Evolutionary conservation across 2,797 vertebrate genomes (phyloP), one percentile per base, ranked within the genome.

Genomic region (Mionectes olivaceus): DNA sequence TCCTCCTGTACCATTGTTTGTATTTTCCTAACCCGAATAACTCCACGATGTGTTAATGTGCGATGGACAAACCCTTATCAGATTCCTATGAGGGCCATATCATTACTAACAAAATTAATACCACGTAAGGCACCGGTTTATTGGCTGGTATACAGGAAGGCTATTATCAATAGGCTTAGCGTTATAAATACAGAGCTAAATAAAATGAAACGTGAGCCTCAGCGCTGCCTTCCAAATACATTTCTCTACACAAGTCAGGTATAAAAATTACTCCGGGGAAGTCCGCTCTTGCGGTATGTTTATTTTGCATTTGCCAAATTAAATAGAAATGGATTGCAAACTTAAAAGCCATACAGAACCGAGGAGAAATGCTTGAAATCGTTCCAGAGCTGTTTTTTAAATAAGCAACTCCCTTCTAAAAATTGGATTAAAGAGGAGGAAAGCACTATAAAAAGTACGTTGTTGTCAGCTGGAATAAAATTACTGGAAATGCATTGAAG

Each of bases 81-180:
- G 93, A 91, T 88, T 96, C 96, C 94, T 97, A 37, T 19, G 94
- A 95, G 94, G 77, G 60, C 64, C 84, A 22, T 94, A 97, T 92
- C 94, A 64, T 83, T 81, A 87, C 94, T 94, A 94, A 78, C 88
- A 94, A 95, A 96, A 96, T 94, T 95, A 96, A 96, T 97, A 97
- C 97, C 97, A 93, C 97, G 96, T 97, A 98, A 97, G 98, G 95
- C 97, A 94, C 96, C 80, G 83, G 95, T 97, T 98, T 97, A 96
- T 97, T 95, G 94, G 84, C 93, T 61, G 80, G 77, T 85, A 57
- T 90, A 93, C 91, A 94, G 93, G 75, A 96, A 94, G 37, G 88
- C 82, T 91, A 95, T 94, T 96, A 96, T 97, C 91, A 95, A 94
- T 94, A 88, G 91, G 83, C 85, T 96, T 96, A 96, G 50, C 46